Conservation (phyloP, 2,113 vertebrate genomes). For the Chionomys nivalis region DNA sequence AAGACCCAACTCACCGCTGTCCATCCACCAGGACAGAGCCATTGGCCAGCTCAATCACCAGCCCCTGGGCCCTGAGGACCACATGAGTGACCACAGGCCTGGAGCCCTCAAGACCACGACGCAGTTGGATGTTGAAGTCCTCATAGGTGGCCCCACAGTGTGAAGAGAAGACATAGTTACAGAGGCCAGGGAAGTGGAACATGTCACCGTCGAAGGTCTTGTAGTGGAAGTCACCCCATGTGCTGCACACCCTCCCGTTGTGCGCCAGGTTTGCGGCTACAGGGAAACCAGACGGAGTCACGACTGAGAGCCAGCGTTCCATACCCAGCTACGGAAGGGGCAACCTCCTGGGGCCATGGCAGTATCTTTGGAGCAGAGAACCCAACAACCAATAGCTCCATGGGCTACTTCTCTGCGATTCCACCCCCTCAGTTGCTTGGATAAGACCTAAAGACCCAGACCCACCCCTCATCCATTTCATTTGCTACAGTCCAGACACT, state of each 20-base stretch:
- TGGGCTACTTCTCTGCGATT: too few species aligned
- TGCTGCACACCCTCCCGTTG: slow-evolving; percentile 91
- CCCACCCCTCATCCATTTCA: not conserved
- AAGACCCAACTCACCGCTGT: slow-evolving; percentile 71
- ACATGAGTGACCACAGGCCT: slow-evolving; percentile 75
- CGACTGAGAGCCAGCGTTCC: accelerated
- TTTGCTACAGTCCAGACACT: accelerated
- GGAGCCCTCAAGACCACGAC: slow-evolving; percentile 59
- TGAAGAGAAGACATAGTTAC: slow-evolving; percentile 90
- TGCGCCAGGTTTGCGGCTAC: slow-evolving; percentile 87
- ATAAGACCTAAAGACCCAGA: not conserved
- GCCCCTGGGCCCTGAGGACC: slow-evolving; percentile 82
- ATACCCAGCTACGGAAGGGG: accelerated
- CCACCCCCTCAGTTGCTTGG: not conserved
- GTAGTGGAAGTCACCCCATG: slow-evolving; percentile 94
- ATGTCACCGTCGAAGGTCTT: slow-evolving; percentile 93
- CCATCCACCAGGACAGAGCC: slow-evolving; percentile 72
- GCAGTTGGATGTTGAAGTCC: slow-evolving; percentile 91
- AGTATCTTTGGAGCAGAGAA: not conserved
- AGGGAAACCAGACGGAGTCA: not conserved
- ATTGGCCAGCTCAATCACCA: slow-evolving; percentile 73
- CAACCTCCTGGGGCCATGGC: not conserved
- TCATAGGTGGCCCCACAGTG: slow-evolving; percentile 87
- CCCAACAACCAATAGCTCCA: accelerated
- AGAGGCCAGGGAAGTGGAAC: slow-evolving; percentile 90